phyloP scores from a whole-genome alignment of 2,888 invertebrate species.

The Punctoribates punctum region DNA sequence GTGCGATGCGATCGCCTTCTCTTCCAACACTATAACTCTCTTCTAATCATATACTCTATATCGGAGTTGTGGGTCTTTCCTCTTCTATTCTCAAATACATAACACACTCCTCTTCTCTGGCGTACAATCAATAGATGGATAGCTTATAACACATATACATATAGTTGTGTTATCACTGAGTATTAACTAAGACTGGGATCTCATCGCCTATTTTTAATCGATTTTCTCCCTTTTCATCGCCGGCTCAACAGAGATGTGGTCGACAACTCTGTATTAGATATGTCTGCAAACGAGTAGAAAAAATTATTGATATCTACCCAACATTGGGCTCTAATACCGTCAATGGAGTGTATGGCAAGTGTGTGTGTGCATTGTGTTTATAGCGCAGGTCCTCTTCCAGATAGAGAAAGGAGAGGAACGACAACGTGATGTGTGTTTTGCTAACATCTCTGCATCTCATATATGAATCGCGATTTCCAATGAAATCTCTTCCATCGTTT shows the following conservation, averaged over 20 bases:
- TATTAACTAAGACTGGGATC: conserved; percentile 25
- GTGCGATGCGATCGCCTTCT: conserved; percentile 8
- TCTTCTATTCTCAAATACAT: not conserved
- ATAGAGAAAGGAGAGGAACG: conserved; percentile 13
- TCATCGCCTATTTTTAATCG: conserved; percentile 34
- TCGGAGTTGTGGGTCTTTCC: not conserved
- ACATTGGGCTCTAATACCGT: not conserved
- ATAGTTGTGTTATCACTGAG: not conserved
- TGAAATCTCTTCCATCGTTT: conserved; percentile 27
- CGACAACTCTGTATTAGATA: not conserved
- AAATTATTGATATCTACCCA: not conserved
- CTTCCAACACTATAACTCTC: conserved; percentile 5
- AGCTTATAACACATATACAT: conserved; percentile 23
- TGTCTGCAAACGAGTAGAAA: not conserved
- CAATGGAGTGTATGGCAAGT: not conserved
- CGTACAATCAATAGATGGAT: conserved; percentile 25
- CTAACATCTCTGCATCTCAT: conserved; percentile 20
- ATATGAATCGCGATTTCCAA: conserved; percentile 37
- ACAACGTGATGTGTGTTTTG: not conserved
- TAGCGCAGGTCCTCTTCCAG: conserved; percentile 11
- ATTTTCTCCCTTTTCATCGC: conserved; percentile 21
- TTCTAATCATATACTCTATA: conserved; percentile 1
- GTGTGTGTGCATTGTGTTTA: not conserved
- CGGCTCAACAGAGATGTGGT: not conserved
- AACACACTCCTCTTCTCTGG: conserved; percentile 9